Evolutionary conservation across 92 coral and sea anemone genomes (phyloP).

Genomic region (Zoanthus sociatus): DNA sequence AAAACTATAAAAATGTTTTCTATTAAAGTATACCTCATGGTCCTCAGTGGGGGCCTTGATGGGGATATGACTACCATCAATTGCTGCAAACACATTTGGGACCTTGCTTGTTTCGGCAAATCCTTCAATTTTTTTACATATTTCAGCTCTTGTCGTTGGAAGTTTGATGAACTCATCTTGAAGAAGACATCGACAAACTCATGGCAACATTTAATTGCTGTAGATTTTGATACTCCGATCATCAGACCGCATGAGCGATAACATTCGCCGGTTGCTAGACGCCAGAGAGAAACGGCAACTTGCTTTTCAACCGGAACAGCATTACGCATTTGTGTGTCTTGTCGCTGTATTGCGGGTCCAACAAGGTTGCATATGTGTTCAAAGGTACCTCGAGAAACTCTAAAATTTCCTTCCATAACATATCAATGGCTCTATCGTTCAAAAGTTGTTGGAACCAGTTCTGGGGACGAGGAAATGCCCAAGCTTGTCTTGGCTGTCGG

Average conservation of each 20-base stretch:
- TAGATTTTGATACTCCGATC: neutral
- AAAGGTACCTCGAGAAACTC: conserved; percentile 54
- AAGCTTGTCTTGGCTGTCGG: conserved; percentile 52
- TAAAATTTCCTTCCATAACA: conserved; percentile 34
- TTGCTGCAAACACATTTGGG: conserved; percentile 58
- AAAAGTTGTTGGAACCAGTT: conserved; percentile 6
- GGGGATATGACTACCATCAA: conserved; percentile 56
- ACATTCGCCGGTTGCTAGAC: conserved; percentile 41
- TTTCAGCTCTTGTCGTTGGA: conserved; percentile 54
- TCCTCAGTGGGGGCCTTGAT: conserved; percentile 56
- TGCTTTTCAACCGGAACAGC: conserved; percentile 30
- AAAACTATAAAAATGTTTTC: conserved; percentile 60
- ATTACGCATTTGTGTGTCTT: conserved; percentile 45
- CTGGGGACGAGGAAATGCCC: conserved; percentile 26
- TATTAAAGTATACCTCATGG: conserved; percentile 57
- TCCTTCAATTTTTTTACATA: conserved; percentile 50
- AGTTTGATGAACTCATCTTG: conserved; percentile 54
- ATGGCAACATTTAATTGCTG: conserved; percentile 22
- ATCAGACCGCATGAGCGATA: conserved; percentile 30
- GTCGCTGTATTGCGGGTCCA: conserved; percentile 4
- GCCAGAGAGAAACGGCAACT: conserved; percentile 14
- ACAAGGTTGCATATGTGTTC: neutral
- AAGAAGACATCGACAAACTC: conserved; percentile 25
- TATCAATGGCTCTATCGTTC: conserved; percentile 11
- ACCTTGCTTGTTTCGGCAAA: conserved; percentile 44